Evolutionary conservation across 2,113 vertebrate genomes (phyloP).

Genomic region (Mirza zaza): DNA sequence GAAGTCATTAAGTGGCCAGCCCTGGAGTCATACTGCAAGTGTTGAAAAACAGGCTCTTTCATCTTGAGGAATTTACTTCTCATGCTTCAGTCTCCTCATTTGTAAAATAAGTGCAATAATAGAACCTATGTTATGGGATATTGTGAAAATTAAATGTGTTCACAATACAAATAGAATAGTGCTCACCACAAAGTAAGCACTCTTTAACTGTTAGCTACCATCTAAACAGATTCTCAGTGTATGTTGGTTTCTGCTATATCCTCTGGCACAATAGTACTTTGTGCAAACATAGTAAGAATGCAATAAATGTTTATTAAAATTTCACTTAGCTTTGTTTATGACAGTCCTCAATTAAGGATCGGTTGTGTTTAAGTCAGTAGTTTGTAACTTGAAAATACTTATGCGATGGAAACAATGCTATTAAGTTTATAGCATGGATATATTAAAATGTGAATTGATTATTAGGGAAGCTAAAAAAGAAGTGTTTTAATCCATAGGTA

Average conservation of each 20-base stretch:
- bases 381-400: conserved; percentile 43
- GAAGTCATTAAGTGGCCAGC: neutral
- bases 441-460: conserved; percentile 12
- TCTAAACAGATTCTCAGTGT: neutral
- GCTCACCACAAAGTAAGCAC: neutral
- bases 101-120: neutral
- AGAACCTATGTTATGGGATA: neutral
- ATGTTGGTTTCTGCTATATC: neutral
- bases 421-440: neutral
- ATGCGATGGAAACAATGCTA: neutral
- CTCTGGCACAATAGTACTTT: neutral
- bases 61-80: neutral
- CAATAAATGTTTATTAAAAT: conserved; percentile 20
- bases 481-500: neutral
- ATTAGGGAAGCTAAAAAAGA: neutral
- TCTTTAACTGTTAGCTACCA: neutral
- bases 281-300: neutral
- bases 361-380: neutral
- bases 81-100: neutral
- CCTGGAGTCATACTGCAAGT: neutral
- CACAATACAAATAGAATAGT: neutral
- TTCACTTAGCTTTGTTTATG: conserved; percentile 20
- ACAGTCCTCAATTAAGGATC: neutral
- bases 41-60: neutral
- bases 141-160: neutral